phyloP scores from a whole-genome alignment of 2,113 vertebrate genomes.

The Falcunculus frontatus region DNA sequence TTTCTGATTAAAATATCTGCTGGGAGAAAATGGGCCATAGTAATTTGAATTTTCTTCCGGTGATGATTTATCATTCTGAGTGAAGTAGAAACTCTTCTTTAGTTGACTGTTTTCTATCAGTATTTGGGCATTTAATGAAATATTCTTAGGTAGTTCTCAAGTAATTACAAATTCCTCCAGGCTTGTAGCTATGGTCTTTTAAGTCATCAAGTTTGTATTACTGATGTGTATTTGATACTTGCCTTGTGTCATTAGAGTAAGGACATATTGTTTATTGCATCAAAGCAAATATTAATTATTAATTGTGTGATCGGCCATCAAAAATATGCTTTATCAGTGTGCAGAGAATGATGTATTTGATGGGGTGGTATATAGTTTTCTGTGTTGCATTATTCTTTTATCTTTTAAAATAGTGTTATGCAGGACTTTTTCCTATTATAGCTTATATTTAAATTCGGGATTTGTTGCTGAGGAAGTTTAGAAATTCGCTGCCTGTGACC shows the following conservation, averaged over 20 bases:
- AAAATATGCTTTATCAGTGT: neutral
- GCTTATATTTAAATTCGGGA: neutral
- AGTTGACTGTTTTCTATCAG: fast-evolving
- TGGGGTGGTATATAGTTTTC: neutral
- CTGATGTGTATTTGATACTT: neutral
- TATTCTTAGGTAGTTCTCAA: neutral
- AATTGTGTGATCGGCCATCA: neutral
- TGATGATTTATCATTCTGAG: neutral
- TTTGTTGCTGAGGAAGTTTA: neutral
- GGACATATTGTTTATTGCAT: neutral
- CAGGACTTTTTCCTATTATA: neutral
- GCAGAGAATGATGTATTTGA: neutral
- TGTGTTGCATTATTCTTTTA: neutral
- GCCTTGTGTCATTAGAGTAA: neutral
- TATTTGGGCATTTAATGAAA: neutral
- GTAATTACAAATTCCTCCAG: neutral
- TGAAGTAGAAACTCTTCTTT: neutral
- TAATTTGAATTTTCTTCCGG: neutral
- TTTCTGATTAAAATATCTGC: neutral
- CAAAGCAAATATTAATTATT: neutral
- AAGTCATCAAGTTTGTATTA: neutral
- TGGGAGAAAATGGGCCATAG: neutral
- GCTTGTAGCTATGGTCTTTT: neutral
- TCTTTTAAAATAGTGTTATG: neutral
- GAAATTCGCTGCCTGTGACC: neutral